Percentiles rank a stretch among this genome's conserved stretches.
These are phyloP conservation scores for Ostrea edulis DNA, from an alignment of 1,140 invertebrate species.

Conservation along the genomic window DNA sequence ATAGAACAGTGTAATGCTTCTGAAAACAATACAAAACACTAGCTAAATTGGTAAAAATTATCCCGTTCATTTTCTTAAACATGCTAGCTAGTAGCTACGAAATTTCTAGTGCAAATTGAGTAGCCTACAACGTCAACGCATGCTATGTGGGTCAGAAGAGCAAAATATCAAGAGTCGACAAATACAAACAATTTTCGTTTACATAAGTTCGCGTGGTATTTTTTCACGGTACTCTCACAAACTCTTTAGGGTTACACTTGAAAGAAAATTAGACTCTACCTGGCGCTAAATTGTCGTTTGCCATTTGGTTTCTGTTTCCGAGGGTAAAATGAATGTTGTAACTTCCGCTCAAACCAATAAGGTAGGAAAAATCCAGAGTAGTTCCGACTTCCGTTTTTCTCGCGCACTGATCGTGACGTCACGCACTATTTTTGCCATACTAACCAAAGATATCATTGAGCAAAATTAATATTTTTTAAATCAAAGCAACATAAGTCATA, in stretches of 20 bases:
- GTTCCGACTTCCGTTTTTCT: slow-evolving; percentile 52
- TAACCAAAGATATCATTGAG: slow-evolving; percentile 63
- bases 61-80: no score
- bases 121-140: no score
- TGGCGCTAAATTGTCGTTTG: slow-evolving; percentile 51
- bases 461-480: neutral
- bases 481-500: neutral
- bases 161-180: neutral
- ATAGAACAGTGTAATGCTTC: no score
- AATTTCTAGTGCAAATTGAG: no score
- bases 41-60: no score
- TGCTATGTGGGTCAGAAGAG: neutral
- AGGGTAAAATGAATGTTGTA: slow-evolving; percentile 26
- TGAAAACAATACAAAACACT: no score
- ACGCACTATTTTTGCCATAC: slow-evolving; percentile 74
- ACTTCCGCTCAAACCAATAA: slow-evolving; percentile 42
- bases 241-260: no score
- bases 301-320: slow-evolving; percentile 53
- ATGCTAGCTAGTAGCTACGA: no score
- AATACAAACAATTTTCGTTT: neutral
- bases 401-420: slow-evolving; percentile 68
- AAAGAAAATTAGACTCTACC: slow-evolving; percentile 26
- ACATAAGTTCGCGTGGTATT: no score
- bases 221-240: no score
- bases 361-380: slow-evolving; percentile 43